Evolutionary conservation across 1,140 invertebrate genomes (phyloP).

Genomic region (Macrobrachium nipponense): DNA sequence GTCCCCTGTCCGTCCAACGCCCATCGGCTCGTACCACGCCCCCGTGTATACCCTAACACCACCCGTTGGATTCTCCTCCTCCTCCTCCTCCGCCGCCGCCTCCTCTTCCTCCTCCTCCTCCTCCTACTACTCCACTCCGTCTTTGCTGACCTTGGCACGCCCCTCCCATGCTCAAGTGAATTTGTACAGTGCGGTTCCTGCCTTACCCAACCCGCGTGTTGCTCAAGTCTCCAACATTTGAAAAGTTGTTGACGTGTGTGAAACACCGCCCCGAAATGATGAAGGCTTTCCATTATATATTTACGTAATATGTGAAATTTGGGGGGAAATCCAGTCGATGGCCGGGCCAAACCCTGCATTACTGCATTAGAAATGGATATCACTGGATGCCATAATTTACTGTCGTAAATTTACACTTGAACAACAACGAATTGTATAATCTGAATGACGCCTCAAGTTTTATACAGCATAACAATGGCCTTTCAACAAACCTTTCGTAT

Average conservation of each 20-base stretch:
- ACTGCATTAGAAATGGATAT: no score
- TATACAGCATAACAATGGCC: no score
- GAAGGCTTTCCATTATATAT: neutral
- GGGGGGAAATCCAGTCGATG: no score
- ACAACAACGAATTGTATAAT: no score
- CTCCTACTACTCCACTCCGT: neutral
- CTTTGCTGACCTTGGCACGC: slow-evolving; percentile 7
- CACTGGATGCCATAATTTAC: no score
- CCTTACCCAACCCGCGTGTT: neutral
- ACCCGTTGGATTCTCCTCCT: neutral
- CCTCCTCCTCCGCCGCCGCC: neutral
- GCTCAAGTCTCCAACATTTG: slow-evolving; percentile 30
- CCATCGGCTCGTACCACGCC: neutral
- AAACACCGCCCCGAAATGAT: neutral
- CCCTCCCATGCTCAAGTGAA: slow-evolving; percentile 38
- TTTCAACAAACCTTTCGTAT: no score
- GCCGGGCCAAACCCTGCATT: no score
- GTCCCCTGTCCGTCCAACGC: slow-evolving; percentile 6
- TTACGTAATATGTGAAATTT: no score
- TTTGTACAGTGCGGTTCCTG: slow-evolving; percentile 34
- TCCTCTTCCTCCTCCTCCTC: neutral
- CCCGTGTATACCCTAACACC: slow-evolving; percentile 32
- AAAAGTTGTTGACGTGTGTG: slow-evolving; percentile 1
- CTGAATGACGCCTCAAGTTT: no score
- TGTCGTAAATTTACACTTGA: no score